A percentile compares a stretch with the other conserved stretches of the same genome.
Conservation (phyloP, 2,888 invertebrate genomes). For the Steinernema carpocapsae region DNA sequence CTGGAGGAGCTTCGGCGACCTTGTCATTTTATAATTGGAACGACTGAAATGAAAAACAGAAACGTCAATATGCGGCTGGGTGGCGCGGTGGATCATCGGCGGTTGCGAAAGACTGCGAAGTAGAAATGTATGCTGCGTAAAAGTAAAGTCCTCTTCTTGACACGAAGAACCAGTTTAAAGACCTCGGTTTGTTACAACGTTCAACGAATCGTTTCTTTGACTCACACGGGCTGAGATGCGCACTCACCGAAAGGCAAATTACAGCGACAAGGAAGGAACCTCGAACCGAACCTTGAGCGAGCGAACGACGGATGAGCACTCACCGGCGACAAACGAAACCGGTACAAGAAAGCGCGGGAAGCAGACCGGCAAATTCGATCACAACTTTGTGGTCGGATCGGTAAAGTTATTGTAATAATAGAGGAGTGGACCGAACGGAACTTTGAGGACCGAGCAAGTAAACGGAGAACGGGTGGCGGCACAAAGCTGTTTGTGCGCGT, state of each 20-base stretch:
- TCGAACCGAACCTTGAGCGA: too few species aligned
- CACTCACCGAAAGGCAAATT: neutral
- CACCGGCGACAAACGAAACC: neutral
- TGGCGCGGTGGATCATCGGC: too few species aligned
- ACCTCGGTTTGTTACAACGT: constrained; percentile 21
- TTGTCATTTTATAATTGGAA: neutral
- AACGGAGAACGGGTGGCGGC: neutral
- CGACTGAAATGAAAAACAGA: constrained; percentile 11
- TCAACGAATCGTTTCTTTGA: constrained; percentile 20
- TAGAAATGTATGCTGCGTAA: constrained; percentile 9
- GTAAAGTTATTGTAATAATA: too few species aligned
- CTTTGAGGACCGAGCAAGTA: too few species aligned
- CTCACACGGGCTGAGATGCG: neutral
- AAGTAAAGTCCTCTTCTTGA: constrained; percentile 27
- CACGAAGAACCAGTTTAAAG: constrained; percentile 22
- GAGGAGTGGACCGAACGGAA: too few species aligned
- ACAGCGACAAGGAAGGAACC: neutral
- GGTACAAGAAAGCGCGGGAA: constrained; percentile 3
- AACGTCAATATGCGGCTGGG: neutral
- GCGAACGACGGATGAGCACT: neutral
- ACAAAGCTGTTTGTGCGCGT: constrained; percentile 32
- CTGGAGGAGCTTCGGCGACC: neutral
- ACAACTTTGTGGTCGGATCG: too few species aligned
- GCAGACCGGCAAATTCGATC: neutral
- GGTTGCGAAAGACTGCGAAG: neutral